These are phyloP conservation scores for Dendroctonus ponderosae DNA, from an alignment of 1,140 invertebrate genomes.

Conservation along the genomic window DNA sequence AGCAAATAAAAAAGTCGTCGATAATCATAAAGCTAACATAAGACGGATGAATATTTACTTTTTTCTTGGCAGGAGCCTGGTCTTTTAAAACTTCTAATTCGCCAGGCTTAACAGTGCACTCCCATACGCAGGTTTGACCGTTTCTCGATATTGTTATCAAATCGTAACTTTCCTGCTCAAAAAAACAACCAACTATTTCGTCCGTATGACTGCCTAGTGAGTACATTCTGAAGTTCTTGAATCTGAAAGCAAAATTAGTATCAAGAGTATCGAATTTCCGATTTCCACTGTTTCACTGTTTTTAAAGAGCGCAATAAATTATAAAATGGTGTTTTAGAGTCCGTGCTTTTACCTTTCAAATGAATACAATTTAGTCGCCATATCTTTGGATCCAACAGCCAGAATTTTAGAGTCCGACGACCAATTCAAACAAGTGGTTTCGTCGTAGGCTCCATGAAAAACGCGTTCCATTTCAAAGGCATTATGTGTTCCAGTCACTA, in stretches of 20 bases:
- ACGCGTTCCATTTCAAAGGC: constrained; percentile 83
- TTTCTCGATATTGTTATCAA: constrained; percentile 73
- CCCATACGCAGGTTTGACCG: constrained; percentile 77
- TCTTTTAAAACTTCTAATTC: constrained; percentile 58
- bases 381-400: constrained; percentile 84
- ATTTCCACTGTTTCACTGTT: no score
- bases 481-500: constrained; percentile 78
- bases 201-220: constrained; percentile 81
- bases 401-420: constrained; percentile 85
- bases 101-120: constrained; percentile 71
- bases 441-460: constrained; percentile 76
- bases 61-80: constrained; percentile 44
- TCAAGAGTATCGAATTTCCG: not conserved
- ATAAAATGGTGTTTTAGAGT: not conserved
- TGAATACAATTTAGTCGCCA: constrained; percentile 76
- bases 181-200: constrained; percentile 79
- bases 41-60: constrained; percentile 22
- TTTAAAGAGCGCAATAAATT: not conserved
- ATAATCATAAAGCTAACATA: not conserved
- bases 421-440: constrained; percentile 86
- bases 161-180: constrained; percentile 83
- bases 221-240: constrained; percentile 69
- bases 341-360: constrained; percentile 59
- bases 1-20: not conserved
- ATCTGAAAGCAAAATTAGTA: constrained; percentile 34